phyloP scores from a whole-genome alignment of 2,888 invertebrate genomes.

The Pyrochroa serraticornis region DNA sequence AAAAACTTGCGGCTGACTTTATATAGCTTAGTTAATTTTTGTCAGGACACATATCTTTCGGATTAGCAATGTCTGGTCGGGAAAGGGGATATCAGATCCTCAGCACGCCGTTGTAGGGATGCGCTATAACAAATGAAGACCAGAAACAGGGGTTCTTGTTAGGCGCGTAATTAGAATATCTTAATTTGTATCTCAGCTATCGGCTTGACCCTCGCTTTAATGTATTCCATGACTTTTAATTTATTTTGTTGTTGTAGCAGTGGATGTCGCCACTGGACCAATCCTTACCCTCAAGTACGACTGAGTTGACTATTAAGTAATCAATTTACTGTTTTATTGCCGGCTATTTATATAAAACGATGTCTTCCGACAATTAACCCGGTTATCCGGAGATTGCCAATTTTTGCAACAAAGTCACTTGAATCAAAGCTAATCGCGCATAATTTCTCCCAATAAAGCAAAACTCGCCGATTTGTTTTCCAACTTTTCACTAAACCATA shows the following conservation, averaged over 20 bases:
- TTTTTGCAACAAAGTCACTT: background rate
- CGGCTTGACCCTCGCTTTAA: conserved; percentile 57
- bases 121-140: conserved; percentile 45
- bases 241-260: conserved; percentile 40
- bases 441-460: conserved; percentile 1
- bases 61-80: conserved; percentile 34
- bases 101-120: conserved; percentile 33
- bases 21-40: conserved; percentile 23
- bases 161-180: conserved; percentile 69
- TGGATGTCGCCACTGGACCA: conserved; percentile 20
- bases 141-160: conserved; percentile 49
- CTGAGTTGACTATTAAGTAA: conserved; percentile 8
- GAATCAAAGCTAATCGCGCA: background rate
- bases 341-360: conserved; percentile 21
- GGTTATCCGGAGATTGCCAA: background rate
- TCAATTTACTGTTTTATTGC: conserved; percentile 14
- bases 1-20: background rate
- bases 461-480: no score
- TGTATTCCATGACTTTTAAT: conserved; percentile 55
- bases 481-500: background rate
- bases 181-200: conserved; percentile 70
- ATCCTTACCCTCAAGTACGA: conserved; percentile 7
- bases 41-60: conserved; percentile 31
- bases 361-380: background rate
- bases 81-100: conserved; percentile 41